These are phyloP conservation scores for Ectropis grisescens DNA, from an alignment of 1,140 invertebrate species.

Conservation along the genomic window DNA sequence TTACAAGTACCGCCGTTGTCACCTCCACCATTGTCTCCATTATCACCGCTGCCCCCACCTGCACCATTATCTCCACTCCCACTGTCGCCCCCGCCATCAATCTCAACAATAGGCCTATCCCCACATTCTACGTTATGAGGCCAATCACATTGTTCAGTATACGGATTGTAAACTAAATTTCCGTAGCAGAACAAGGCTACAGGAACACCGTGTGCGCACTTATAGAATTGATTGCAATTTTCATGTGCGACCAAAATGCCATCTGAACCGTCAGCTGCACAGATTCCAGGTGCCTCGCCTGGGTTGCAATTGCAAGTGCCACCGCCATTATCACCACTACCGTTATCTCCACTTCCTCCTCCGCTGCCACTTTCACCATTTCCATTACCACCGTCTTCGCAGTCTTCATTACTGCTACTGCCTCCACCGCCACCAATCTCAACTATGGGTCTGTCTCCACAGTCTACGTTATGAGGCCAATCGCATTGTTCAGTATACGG, in stretches of 20 bases:
- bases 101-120: constrained; percentile 12
- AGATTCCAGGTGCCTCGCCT: constrained; percentile 19
- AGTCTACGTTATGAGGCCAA: constrained; percentile 69
- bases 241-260: constrained; percentile 19
- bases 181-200: constrained; percentile 10
- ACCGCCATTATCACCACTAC: constrained; percentile 1
- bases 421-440: constrained; percentile 7
- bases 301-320: constrained; percentile 17
- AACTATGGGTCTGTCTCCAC: constrained; percentile 2
- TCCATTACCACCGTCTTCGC: not conserved
- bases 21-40: constrained; percentile 7
- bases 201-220: constrained; percentile 13
- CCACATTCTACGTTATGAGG: constrained; percentile 23
- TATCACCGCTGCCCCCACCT: not conserved
- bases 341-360: not conserved
- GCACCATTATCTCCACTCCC: not conserved
- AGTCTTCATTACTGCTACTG: not conserved
- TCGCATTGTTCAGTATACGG: constrained; percentile 23
- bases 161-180: constrained; percentile 70
- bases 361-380: not conserved
- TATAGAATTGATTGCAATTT: constrained; percentile 28
- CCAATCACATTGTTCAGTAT: constrained; percentile 70
- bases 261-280: constrained; percentile 15
- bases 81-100: not conserved
- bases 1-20: constrained; percentile 9